Base-by-base conservation (phyloP, 1,140 invertebrate genomes). In the Pristionchus pacificus region DNA sequence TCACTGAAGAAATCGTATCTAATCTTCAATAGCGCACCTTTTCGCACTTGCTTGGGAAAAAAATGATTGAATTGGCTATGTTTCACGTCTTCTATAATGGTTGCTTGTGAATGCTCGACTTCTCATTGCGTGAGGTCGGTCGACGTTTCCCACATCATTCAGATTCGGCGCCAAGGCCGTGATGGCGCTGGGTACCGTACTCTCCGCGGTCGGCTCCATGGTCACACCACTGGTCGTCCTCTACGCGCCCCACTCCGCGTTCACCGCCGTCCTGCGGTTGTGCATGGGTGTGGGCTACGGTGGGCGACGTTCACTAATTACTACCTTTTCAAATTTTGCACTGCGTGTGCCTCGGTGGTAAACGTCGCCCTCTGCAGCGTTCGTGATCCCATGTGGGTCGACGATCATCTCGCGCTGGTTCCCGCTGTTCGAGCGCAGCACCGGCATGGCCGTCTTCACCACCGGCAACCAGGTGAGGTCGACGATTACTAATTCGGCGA, bases 401-500 rank as follows among this genome's bases (percentile, higher is more conserved):
- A 59, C 71, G n/a, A 60, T 74, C 38, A 62, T 74, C 15, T 66
- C 70, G 24, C 66, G 66, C 61, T 74, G 73, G 73, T 74, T 74
- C 55, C 69, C 73, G 33, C 15, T 71, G 0, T 58, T 58, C 3
- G 73, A 74, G 57, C 71, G 71, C 29, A 66, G 63, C 27, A 74
- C 73, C 15, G 73, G 68, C 0, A 74, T 74, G 73, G 73, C 73
- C 3, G 63, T 74, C 15, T 74, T 70, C 65, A 74, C 73, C 13
- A 74, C 73, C 1, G 73, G 73, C n/a, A 74, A 74, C 33, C 73
- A 74, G 28, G 38, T 49, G n/a, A n/a, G n/a, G n/a, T n/a, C n/a
- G n/a, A n/a, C n/a, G n/a, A n/a, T n/a, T n/a, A n/a, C n/a, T n/a
- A n/a, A n/a, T n/a, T n/a, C n/a, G n/a, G n/a, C n/a, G n/a, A n/a